These are phyloP conservation scores for Platorchestia sp. DNA, from an alignment of 1,140 invertebrate species.

Conservation along the genomic window DNA sequence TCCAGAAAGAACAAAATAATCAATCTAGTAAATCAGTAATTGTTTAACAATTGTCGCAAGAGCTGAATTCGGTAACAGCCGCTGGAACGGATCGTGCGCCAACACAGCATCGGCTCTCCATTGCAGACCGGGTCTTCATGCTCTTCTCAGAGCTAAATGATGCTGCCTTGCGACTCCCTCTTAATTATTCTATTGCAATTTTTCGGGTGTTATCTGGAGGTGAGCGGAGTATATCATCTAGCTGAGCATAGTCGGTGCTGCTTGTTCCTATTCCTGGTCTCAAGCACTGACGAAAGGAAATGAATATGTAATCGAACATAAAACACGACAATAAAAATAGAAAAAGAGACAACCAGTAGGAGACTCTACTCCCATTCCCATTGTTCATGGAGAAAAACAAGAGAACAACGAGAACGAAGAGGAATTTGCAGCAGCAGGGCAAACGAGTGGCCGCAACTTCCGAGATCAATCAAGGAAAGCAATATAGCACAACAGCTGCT, in stretches of 20 bases:
- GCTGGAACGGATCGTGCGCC: background rate
- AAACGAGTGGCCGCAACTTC: slow-evolving; percentile 39
- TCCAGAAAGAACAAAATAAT: background rate
- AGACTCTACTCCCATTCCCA: too few relatives aligned
- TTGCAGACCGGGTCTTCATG: background rate
- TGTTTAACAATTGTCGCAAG: background rate
- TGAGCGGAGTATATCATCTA: background rate
- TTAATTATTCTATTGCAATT: background rate
- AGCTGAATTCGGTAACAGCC: background rate
- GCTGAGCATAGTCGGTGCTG: background rate
- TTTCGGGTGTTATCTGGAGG: background rate
- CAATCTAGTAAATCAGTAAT: background rate
- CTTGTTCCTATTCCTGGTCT: background rate
- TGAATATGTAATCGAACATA: too few relatives aligned
- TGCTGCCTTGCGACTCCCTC: background rate
- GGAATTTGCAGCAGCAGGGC: slow-evolving; percentile 10
- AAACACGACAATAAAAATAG: too few relatives aligned
- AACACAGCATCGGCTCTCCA: background rate
- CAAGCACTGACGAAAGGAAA: background rate
- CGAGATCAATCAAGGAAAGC: slow-evolving; percentile 53
- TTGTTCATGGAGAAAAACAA: too few relatives aligned
- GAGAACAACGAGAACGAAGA: background rate
- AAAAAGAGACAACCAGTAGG: too few relatives aligned
- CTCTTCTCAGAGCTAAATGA: background rate
- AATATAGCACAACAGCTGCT: slow-evolving; percentile 47